These are phyloP conservation scores for Pyrgilauda ruficollis DNA, from an alignment of 2,113 vertebrate genomes.

Conservation along the genomic window DNA sequence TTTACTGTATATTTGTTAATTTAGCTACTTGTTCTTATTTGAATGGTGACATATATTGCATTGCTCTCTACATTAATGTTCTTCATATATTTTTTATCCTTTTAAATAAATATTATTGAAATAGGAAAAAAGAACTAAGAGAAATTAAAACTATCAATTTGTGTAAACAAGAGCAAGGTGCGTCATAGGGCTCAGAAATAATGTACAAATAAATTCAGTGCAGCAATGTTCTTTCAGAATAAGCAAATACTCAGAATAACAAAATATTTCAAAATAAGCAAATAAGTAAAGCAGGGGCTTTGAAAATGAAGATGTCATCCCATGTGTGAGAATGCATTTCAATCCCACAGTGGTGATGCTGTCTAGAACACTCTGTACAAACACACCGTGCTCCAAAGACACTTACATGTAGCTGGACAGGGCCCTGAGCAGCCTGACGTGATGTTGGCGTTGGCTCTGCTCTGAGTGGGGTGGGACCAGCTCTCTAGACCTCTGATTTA, in stretches of 20 bases:
- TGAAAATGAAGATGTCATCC: background rate
- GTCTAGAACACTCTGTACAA: background rate
- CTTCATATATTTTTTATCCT: background rate
- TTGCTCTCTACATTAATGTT: background rate
- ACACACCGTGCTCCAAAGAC: background rate
- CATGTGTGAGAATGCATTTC: background rate
- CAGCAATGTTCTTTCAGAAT: background rate
- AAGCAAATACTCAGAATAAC: background rate
- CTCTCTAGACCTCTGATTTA: background rate
- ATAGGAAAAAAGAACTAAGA: background rate
- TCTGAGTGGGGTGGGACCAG: background rate
- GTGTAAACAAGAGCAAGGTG: background rate
- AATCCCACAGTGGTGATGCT: background rate
- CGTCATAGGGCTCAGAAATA: background rate
- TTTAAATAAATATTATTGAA: background rate
- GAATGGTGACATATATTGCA: background rate
- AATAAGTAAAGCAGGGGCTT: background rate
- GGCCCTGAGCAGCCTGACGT: background rate
- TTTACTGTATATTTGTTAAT: background rate
- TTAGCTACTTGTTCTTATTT: background rate
- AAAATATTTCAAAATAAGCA: background rate
- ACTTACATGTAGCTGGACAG: fast-evolving
- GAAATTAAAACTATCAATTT: background rate
- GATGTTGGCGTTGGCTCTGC: background rate
- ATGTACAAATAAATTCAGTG: background rate